These are phyloP conservation scores for Meleagris gallopavo DNA, from an alignment of 2,113 vertebrate genomes.

Conservation along the genomic window DNA sequence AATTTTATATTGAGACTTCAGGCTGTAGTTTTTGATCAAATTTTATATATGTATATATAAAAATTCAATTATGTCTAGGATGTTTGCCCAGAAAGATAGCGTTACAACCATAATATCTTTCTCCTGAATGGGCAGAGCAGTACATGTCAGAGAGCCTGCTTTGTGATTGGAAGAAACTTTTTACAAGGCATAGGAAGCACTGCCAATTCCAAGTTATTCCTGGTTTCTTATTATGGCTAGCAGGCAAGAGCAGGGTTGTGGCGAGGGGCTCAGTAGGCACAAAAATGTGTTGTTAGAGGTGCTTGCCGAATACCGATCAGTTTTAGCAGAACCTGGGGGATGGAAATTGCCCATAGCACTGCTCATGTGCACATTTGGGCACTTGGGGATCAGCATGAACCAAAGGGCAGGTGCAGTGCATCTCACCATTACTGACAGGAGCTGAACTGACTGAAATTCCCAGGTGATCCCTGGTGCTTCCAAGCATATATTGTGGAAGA, in stretches of 20 bases:
- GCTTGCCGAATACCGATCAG: neutral
- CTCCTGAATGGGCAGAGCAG: neutral
- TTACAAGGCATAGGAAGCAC: neutral
- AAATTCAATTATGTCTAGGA: neutral
- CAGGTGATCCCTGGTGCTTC: neutral
- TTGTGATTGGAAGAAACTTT: neutral
- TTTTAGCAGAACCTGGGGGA: neutral
- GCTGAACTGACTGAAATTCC: neutral
- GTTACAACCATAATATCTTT: neutral
- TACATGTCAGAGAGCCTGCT: neutral
- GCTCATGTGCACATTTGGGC: rapidly evolving
- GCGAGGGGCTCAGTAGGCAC: neutral
- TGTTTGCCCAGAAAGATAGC: neutral
- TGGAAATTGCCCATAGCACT: rapidly evolving
- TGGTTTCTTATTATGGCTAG: neutral
- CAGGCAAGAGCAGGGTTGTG: neutral
- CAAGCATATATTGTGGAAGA: neutral
- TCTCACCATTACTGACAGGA: rapidly evolving
- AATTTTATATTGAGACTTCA: neutral
- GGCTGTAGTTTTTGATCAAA: neutral
- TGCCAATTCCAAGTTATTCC: neutral
- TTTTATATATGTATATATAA: neutral
- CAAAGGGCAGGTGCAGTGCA: neutral
- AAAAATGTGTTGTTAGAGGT: neutral
- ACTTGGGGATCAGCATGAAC: neutral